Percentiles rank a stretch among this genome's conserved stretches.
phyloP scores from a whole-genome alignment of 1,140 invertebrate genomes.

The Lysiphlebus fabarum region DNA sequence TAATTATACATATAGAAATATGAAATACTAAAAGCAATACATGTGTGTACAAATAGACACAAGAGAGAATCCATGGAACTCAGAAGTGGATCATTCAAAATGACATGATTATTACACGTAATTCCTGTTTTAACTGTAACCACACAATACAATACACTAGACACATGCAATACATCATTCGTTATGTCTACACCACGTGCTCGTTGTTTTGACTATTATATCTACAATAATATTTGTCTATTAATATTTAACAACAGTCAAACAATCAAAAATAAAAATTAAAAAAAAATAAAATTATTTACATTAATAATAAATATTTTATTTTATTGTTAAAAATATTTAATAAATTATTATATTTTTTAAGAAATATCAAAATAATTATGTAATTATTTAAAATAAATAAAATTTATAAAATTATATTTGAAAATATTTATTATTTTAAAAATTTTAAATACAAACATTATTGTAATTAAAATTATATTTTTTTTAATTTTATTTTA shows the following conservation, averaged over 20 bases:
- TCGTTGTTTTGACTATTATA: conserved; percentile 18
- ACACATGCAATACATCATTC: conserved; percentile 41
- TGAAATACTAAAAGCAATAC: too few species aligned
- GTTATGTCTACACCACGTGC: conserved; percentile 39
- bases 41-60: neutral
- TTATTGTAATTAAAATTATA: too few species aligned
- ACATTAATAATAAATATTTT: too few species aligned
- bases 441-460: too few species aligned
- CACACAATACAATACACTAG: conserved; percentile 40
- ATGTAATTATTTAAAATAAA: too few species aligned
- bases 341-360: neutral
- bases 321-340: neutral
- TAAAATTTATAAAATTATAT: too few species aligned
- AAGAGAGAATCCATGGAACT: conserved; percentile 8
- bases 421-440: too few species aligned
- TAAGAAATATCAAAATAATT: too few species aligned
- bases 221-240: neutral
- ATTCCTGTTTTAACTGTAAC: conserved; percentile 37
- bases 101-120: conserved; percentile 48
- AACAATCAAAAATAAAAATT: neutral
- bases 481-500: too few species aligned
- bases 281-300: neutral
- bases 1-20: too few species aligned
- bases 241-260: neutral
- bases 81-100: conserved; percentile 32